Evolutionary conservation across 1,140 invertebrate genomes (phyloP).

Genomic region (Apis laboriosa): DNA sequence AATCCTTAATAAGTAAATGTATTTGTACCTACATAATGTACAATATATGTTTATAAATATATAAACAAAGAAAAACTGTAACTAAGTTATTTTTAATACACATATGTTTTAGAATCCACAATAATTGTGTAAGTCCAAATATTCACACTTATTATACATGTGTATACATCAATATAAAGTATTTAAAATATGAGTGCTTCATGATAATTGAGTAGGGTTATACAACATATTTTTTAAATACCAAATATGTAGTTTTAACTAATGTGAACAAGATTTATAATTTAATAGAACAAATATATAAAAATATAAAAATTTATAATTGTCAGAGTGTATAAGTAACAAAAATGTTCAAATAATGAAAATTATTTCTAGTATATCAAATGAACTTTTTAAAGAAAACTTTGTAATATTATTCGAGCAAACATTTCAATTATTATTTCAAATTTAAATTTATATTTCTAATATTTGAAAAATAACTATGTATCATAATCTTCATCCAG

Average conservation of each 20-base stretch:
- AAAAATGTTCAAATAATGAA: slow-evolving; percentile 22
- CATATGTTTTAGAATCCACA: neutral
- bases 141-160: slow-evolving; percentile 28
- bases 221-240: slow-evolving; percentile 33
- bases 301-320: slow-evolving; percentile 46
- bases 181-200: slow-evolving; percentile 20
- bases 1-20: slow-evolving; percentile 11
- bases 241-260: slow-evolving; percentile 23
- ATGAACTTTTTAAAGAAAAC: neutral
- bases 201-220: neutral
- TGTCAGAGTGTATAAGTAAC: slow-evolving; percentile 22
- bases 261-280: slow-evolving; percentile 13
- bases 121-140: neutral
- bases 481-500: slow-evolving; percentile 80
- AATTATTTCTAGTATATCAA: slow-evolving; percentile 11
- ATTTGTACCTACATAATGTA: slow-evolving; percentile 35
- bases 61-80: slow-evolving; percentile 1
- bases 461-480: slow-evolving; percentile 66
- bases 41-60: slow-evolving; percentile 12
- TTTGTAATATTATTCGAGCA: neutral
- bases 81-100: slow-evolving; percentile 5
- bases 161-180: slow-evolving; percentile 16
- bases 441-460: slow-evolving; percentile 34
- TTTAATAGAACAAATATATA: slow-evolving; percentile 38
- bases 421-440: slow-evolving; percentile 7